Conservation (phyloP, 2,888 invertebrate genomes). For the Embidobia sp. region DNA sequence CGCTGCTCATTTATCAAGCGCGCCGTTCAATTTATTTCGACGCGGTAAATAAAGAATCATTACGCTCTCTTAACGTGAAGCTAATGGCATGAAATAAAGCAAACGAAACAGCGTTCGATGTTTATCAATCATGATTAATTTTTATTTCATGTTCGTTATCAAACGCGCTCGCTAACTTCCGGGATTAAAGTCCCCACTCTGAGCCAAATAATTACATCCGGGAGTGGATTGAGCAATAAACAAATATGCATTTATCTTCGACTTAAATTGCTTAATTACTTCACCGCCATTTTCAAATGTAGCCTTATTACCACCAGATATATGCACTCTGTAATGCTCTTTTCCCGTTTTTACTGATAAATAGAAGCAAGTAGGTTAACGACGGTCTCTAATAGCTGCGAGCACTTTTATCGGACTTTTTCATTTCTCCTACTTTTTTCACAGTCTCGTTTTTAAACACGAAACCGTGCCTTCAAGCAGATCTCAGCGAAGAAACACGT, state of each 20-base stretch:
- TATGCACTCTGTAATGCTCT: slow-evolving; percentile 18
- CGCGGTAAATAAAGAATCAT: slow-evolving; percentile 22
- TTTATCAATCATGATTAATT: slow-evolving; percentile 23
- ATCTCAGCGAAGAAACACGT: slow-evolving; percentile 27
- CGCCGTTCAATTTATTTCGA: slow-evolving; percentile 19
- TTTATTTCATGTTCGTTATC: slow-evolving; percentile 3
- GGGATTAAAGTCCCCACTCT: too few relatives aligned
- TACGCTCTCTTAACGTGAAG: neutral
- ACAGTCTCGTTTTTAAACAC: slow-evolving; percentile 30
- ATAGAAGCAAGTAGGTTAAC: slow-evolving; percentile 57
- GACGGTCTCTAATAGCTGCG: slow-evolving; percentile 37
- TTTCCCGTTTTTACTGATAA: slow-evolving; percentile 46
- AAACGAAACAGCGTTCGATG: too few relatives aligned
- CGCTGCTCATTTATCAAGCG: slow-evolving; percentile 26
- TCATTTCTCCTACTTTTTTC: slow-evolving; percentile 30
- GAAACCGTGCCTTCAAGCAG: slow-evolving; percentile 17
- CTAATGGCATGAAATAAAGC: too few relatives aligned
- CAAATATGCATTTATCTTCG: slow-evolving; percentile 22
- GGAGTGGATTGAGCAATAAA: slow-evolving; percentile 11
- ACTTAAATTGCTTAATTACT: slow-evolving; percentile 24
- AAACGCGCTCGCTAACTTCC: too few relatives aligned
- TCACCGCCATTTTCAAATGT: slow-evolving; percentile 23
- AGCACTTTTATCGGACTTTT: slow-evolving; percentile 54
- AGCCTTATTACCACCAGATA: slow-evolving; percentile 15
- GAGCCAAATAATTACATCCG: too few relatives aligned